Percentiles rank a stretch among this genome's conserved stretches.
These are phyloP conservation scores for Triplophysa bombifrons DNA, from an alignment of 2,797 vertebrate species.

Conservation along the genomic window DNA sequence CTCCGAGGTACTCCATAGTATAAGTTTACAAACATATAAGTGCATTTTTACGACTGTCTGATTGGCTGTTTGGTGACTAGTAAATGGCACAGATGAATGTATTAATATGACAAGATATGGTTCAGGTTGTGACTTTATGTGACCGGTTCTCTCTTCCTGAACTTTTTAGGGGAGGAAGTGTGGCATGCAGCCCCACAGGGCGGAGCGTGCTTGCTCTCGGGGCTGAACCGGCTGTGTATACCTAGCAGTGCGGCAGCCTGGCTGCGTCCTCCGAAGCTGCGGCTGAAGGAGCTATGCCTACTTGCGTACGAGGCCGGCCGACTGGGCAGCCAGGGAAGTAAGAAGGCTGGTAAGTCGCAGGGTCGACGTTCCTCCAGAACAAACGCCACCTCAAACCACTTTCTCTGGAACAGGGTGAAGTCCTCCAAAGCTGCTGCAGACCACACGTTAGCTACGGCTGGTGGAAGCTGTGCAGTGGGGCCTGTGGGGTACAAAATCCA, in stretches of 20 bases:
- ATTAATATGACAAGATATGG: neutral
- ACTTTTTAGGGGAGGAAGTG: slow-evolving; percentile 17
- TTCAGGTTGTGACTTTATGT: slow-evolving; percentile 31
- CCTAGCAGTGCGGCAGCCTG: slow-evolving; percentile 96
- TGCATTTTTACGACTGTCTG: neutral
- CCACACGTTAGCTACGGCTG: slow-evolving; percentile 77
- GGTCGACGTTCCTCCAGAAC: slow-evolving; percentile 90
- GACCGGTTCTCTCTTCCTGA: slow-evolving; percentile 38
- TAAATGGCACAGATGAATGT: neutral
- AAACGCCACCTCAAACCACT: slow-evolving; percentile 98
- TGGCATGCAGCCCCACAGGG: slow-evolving; percentile 13
- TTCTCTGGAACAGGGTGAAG: slow-evolving; percentile 92
- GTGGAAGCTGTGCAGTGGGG: slow-evolving; percentile 70
- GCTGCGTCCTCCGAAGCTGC: slow-evolving; percentile 99
- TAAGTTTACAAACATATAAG: no score
- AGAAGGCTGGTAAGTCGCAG: slow-evolving; percentile 91
- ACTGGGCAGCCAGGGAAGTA: slow-evolving; percentile 96
- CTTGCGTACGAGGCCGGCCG: slow-evolving; percentile 97
- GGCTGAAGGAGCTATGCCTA: slow-evolving; percentile 99
- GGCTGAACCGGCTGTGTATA: slow-evolving; percentile 74
- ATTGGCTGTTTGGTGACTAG: neutral
- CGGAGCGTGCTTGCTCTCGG: slow-evolving; percentile 32
- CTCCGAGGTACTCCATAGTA: no score
- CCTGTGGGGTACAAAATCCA: slow-evolving; percentile 45
- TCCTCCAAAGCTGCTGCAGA: slow-evolving; percentile 88